Evolutionary conservation across 2,113 vertebrate genomes (phyloP).

Genomic region (Eclectus roratus): DNA sequence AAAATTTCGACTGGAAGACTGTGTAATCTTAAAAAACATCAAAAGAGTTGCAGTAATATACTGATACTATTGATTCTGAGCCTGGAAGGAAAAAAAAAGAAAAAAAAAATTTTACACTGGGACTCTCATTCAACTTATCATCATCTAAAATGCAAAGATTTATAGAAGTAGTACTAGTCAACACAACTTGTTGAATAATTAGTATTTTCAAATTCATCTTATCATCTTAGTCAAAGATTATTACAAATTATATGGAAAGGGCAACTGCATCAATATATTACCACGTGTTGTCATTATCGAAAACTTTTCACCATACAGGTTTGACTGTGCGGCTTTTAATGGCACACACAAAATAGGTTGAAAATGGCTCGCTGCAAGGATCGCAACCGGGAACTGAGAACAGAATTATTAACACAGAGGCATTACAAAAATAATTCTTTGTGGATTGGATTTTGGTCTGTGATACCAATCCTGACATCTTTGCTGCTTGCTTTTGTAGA

Average conservation of each 20-base stretch:
- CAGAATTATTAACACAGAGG: background rate
- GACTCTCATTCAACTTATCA: background rate
- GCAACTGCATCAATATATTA: background rate
- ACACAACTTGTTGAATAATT: background rate
- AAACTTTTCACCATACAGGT: background rate
- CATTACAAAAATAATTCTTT: background rate
- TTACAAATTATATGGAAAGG: background rate
- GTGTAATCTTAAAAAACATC: background rate
- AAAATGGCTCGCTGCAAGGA: background rate
- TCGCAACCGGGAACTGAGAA: background rate
- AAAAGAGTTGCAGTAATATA: background rate
- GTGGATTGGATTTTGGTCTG: background rate
- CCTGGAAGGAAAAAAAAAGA: background rate
- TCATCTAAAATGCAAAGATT: background rate
- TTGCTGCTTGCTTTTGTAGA: background rate
- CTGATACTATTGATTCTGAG: background rate
- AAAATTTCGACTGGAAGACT: background rate
- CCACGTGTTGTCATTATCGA: background rate
- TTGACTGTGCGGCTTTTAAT: background rate
- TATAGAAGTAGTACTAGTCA: background rate
- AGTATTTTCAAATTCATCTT: background rate
- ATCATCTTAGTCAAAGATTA: background rate
- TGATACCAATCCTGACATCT: background rate
- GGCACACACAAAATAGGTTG: background rate
- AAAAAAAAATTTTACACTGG: background rate